Evolutionary conservation across 2,113 vertebrate species (phyloP), one percentile per base, ranked within the genome.

Genomic region (Natator depressus): DNA sequence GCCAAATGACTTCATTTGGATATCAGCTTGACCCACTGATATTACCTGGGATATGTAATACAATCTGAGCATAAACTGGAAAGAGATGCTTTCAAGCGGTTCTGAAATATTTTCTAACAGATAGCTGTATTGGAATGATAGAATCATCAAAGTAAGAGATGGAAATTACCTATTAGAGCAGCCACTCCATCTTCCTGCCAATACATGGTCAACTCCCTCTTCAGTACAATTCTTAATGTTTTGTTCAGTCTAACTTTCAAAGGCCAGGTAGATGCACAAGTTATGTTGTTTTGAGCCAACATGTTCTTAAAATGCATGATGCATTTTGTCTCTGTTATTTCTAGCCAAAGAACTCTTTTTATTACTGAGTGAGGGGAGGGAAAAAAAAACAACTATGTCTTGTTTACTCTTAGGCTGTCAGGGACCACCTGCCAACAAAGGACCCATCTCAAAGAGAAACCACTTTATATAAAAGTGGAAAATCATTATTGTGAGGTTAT

Each of bases 1-100:
- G 13, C 92, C 24, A 93, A 84, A 49, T 91, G 4, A 96, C 93
- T 91, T 94, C 24, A 80, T 84, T 81, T 88, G 84, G 46, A 95
- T 93, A 83, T 80, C 38, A 88, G 11, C 53, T 91, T 82, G 72
- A 87, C 80, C 11, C 20, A 50, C 2, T 80, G 8, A 88, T 80
- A 49, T 6, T 81, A 8, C 17, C 25, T 78, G 76, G 35, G 2
- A 88, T 89, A 87, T 82, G 0, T 7, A 50, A 50, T 93, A 84
- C 22, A 59, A 5, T 83, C 89, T 93, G 27, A 19, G 38, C 9
- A 79, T 54, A 57, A 0, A 1, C 83, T 90, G 87, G 24, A 78
- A 78, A 78, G n/a, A 46, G 25, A 47, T 47, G 11, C 75, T 27
- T 22, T 31, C 31, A 82, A 90, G 10, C 27, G 9, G 0, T 62